Conservation (phyloP, 2,113 vertebrate species). For the Clinocottus analis region DNA sequence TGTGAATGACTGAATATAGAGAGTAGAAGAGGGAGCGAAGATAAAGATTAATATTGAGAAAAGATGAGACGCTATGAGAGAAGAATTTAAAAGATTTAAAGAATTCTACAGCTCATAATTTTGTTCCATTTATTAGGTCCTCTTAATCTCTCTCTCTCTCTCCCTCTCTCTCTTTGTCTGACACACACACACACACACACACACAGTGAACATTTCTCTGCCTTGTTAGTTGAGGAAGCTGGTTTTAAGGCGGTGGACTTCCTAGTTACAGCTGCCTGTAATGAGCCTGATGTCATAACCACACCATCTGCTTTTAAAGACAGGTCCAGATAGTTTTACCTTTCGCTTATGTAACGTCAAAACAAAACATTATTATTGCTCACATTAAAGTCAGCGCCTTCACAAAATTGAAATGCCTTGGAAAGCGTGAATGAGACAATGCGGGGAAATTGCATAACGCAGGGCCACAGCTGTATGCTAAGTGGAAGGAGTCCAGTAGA, state of each 20-base stretch:
- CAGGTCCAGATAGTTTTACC: constrained; percentile 70
- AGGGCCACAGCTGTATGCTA: constrained; percentile 34
- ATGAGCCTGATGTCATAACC: constrained; percentile 73
- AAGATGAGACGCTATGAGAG: constrained; percentile 32
- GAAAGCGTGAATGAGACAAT: constrained; percentile 45
- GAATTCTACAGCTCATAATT: constrained; percentile 27
- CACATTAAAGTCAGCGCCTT: constrained; percentile 30
- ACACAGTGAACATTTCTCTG: constrained; percentile 27
- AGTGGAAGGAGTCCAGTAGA: constrained; percentile 22
- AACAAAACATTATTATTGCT: constrained; percentile 18
- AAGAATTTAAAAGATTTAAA: constrained; percentile 27
- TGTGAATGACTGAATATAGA: constrained; percentile 68
- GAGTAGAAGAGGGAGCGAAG: constrained; percentile 26
- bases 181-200: constrained; percentile 21
- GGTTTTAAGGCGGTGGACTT: constrained; percentile 46
- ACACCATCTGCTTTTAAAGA: constrained; percentile 70
- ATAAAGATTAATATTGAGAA: constrained; percentile 23
- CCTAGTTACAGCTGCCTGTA: constrained; percentile 59
- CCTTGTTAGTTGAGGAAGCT: constrained; percentile 53
- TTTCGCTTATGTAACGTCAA: constrained; percentile 65
- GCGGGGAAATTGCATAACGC: constrained; percentile 34
- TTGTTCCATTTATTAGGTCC: constrained; percentile 22
- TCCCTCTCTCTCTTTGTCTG: no score
- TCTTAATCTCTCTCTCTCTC: background rate
- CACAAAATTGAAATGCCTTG: constrained; percentile 22